These are phyloP conservation scores for Mimachlamys varia DNA, from an alignment of 2,888 invertebrate species.

Conservation along the genomic window DNA sequence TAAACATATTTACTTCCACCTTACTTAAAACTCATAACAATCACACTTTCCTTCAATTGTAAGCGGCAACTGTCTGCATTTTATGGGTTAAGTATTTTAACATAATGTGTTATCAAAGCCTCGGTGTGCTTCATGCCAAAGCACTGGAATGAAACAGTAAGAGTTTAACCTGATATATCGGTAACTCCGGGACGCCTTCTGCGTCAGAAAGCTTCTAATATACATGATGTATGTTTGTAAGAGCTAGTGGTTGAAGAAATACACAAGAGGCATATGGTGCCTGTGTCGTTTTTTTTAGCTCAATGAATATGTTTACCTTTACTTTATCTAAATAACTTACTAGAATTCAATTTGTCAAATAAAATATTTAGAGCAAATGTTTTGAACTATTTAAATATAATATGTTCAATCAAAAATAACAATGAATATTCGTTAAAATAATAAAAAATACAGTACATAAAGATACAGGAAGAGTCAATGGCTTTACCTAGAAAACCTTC, in stretches of 20 bases:
- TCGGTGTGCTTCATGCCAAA: not conserved
- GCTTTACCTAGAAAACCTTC: no score
- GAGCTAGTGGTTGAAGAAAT: not conserved
- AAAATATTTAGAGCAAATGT: no score
- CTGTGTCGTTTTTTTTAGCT: not conserved
- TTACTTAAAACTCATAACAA: constrained; percentile 9
- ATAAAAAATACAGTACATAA: no score
- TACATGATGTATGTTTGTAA: not conserved
- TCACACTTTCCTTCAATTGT: not conserved
- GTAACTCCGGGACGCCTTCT: not conserved
- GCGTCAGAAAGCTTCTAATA: not conserved
- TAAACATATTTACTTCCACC: not conserved
- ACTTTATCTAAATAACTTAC: no score
- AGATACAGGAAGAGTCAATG: no score
- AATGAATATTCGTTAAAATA: no score
- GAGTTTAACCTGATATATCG: not conserved
- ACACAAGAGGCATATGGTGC: not conserved
- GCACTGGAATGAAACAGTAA: constrained; percentile 2
- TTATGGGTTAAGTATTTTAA: constrained; percentile 20
- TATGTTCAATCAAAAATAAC: no score
- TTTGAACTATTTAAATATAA: no score
- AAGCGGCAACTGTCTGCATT: constrained; percentile 25
- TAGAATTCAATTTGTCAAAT: no score
- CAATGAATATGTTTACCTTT: no score
- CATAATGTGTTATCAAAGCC: not conserved